These are phyloP conservation scores for Zaprionus africanus DNA, from an alignment of 1,140 invertebrate species.

Conservation along the genomic window DNA sequence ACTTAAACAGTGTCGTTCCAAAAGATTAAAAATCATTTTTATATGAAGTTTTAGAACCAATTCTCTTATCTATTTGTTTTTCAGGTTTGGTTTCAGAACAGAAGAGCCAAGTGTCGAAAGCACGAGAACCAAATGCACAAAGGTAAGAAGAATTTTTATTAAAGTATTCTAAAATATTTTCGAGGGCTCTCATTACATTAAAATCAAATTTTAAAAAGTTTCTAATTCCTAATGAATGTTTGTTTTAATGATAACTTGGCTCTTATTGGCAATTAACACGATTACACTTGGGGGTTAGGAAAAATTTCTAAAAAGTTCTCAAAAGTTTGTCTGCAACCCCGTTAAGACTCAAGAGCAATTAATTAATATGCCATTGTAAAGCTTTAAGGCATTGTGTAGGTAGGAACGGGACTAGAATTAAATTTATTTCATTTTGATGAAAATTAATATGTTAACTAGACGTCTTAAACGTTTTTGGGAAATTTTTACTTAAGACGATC, in stretches of 20 bases:
- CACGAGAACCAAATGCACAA: slow-evolving; percentile 98
- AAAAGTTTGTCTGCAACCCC: not conserved
- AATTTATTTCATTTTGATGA: not conserved
- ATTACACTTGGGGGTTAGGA: not conserved
- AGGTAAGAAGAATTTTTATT: slow-evolving; percentile 86
- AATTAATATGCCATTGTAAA: not conserved
- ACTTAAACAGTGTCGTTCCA: no score
- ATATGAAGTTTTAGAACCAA: no score
- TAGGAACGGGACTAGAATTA: not conserved
- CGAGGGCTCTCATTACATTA: not conserved
- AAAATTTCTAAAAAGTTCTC: not conserved
- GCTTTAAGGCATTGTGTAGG: not conserved
- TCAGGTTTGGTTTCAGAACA: slow-evolving; percentile 98
- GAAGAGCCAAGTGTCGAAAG: slow-evolving; percentile 97
- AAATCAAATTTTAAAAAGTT: not conserved
- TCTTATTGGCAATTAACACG: slow-evolving; percentile 1
- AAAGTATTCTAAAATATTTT: not conserved
- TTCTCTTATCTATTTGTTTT: slow-evolving; percentile 45
- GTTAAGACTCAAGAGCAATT: not conserved
- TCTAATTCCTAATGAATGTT: not conserved
- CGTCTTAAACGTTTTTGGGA: no score
- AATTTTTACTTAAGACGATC: no score
- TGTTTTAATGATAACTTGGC: not conserved
- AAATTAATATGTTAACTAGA: no score
- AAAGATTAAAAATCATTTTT: no score